Base-by-base conservation (phyloP, 2,797 vertebrate genomes). In the Yasuhikotakia modesta region DNA sequence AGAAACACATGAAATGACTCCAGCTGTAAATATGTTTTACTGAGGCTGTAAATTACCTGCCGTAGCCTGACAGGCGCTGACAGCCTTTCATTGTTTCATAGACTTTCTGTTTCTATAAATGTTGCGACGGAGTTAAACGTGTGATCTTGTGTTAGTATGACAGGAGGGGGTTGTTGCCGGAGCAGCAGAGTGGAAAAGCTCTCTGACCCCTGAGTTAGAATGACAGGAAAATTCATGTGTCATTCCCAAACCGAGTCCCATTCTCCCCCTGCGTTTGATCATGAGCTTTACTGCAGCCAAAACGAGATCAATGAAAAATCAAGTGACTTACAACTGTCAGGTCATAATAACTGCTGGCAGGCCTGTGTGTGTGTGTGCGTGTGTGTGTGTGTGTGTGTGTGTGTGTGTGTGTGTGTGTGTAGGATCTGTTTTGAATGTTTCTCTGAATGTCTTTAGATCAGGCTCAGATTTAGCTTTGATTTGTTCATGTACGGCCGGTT, bases 381-480 rank as follows among this genome's bases (percentile, higher is more conserved):
- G 39, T 67, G 50, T 39, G 76, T 67, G 55, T 77, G 55, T 45
- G 63, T 64, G 14, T 72, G 22, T 52, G 60, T 65, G 61, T 8
- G 30, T 27, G 65, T 39, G 66, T 61, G 32, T 61, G 60, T 70
- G 69, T 69, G 35, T 77, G 55, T 69, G 69, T 77, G 75, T 77
- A n/a, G 75, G 66, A 77, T 77, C 75, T 77, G 75, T 68, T 77
- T 77, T 70, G 75, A 77, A 77, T 77, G 75, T 69, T 55, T 73
- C 52, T 79, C 43, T 68, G 46, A 74, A 52, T 92, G 91, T 92
- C 93, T 92, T 91, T 92, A 91, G 91, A 91, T 87, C n/a, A n/a
- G n/a, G 92, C 93, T 93, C 91, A 92, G 92, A 90, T 91, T 93
- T 91, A 91, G 90, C 85, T 48, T 88, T 91, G 92, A 93, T 94